Evolutionary conservation across 2,113 vertebrate genomes (phyloP).

Genomic region (Gymnarchus niloticus): DNA sequence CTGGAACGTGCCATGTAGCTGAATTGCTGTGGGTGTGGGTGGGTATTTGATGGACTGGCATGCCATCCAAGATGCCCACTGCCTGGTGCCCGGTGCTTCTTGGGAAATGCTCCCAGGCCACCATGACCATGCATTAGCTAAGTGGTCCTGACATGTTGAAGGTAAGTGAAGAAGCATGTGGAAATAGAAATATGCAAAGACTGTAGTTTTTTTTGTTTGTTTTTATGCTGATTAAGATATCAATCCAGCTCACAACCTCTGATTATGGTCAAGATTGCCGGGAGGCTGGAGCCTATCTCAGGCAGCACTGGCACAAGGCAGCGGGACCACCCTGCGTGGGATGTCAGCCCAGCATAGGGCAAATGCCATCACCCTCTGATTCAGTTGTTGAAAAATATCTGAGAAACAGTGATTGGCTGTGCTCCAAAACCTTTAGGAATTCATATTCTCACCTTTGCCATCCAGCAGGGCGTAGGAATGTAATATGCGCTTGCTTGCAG

Average conservation of each 20-base stretch:
- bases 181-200: not conserved
- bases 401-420: not conserved
- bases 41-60: not conserved
- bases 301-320: not conserved
- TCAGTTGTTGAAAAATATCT: not conserved
- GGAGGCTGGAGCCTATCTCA: not conserved
- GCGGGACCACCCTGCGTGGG: too few relatives aligned
- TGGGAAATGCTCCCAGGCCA: not conserved
- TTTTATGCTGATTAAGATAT: too few relatives aligned
- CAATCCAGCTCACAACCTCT: too few relatives aligned
- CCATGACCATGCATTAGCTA: not conserved
- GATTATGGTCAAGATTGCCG: too few relatives aligned
- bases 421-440: not conserved
- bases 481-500: slow-evolving; percentile 52
- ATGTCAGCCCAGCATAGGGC: too few relatives aligned
- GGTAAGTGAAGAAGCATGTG: not conserved
- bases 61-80: not conserved
- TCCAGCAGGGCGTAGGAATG: not conserved
- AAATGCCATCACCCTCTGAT: not conserved
- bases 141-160: not conserved
- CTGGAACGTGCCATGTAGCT: not conserved
- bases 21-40: not conserved
- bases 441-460: not conserved
- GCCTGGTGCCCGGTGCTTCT: not conserved
- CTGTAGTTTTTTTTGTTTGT: too few relatives aligned